Percentiles rank a stretch among this genome's conserved stretches.
Conservation (phyloP, 2,888 invertebrate species). For the Aleiodes testaceus region DNA sequence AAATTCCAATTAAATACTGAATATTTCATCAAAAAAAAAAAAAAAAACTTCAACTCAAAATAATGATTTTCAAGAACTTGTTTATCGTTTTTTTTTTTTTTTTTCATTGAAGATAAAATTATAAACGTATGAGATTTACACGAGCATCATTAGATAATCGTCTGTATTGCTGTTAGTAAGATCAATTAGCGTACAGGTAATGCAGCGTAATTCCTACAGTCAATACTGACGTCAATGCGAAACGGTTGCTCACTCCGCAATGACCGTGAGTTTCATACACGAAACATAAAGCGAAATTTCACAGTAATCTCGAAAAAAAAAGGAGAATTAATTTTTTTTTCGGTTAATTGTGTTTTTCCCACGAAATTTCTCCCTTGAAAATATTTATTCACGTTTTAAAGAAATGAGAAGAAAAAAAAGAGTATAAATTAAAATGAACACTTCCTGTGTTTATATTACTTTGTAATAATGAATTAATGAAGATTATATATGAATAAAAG, state of each 20-base stretch:
- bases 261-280: slow-evolving; percentile 3
- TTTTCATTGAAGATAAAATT: slow-evolving; percentile 3
- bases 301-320: no score
- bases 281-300: no score
- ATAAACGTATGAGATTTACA: slow-evolving; percentile 25
- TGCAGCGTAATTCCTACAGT: slow-evolving; percentile 59
- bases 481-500: no score
- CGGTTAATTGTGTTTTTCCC: no score
- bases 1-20: neutral
- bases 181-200: slow-evolving; percentile 58
- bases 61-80: neutral
- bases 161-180: slow-evolving; percentile 40
- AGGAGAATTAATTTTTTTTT: no score
- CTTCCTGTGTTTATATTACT: no score
- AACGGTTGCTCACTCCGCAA: neutral
- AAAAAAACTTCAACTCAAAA: neutral
- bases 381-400: no score
- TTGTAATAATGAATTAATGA: no score
- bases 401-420: no score
- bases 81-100: neutral
- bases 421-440: no score
- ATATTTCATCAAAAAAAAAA: neutral
- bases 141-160: slow-evolving; percentile 56
- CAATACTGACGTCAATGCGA: slow-evolving; percentile 60
- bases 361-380: no score